Conservation (phyloP, 2,888 invertebrate species). For the Trachelus troglodyta region DNA sequence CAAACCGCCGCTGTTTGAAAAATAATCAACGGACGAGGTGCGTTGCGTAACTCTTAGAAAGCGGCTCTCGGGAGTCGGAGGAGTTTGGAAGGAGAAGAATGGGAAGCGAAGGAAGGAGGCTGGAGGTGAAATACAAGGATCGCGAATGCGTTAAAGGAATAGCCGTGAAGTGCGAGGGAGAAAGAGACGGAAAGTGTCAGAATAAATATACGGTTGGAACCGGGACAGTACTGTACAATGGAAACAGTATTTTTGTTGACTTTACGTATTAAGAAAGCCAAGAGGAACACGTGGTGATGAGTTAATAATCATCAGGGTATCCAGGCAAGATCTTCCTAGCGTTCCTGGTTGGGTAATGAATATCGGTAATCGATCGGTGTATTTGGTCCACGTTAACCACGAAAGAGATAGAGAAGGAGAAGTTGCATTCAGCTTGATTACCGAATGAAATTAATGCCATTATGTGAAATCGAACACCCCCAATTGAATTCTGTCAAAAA, state of each 20-base stretch:
- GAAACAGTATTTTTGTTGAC: background rate
- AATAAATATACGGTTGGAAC: conserved; percentile 7
- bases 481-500: background rate
- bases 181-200: conserved; percentile 3
- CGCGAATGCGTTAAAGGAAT: background rate
- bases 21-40: conserved; percentile 62
- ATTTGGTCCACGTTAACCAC: background rate
- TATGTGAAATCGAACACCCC: background rate
- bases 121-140: background rate
- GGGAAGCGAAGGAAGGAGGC: background rate
- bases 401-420: background rate
- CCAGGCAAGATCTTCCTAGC: background rate
- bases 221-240: background rate
- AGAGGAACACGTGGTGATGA: background rate
- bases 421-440: background rate
- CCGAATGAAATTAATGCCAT: background rate
- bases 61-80: conserved; percentile 34
- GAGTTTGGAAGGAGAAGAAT: background rate
- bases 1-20: conserved; percentile 54
- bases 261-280: background rate
- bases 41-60: conserved; percentile 62
- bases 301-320: background rate
- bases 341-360: background rate
- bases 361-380: background rate
- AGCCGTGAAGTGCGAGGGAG: background rate